Evolutionary conservation across 2,888 invertebrate species (phyloP), one percentile per base, ranked within the genome.

Genomic region (Eristalinus aeneus): DNA sequence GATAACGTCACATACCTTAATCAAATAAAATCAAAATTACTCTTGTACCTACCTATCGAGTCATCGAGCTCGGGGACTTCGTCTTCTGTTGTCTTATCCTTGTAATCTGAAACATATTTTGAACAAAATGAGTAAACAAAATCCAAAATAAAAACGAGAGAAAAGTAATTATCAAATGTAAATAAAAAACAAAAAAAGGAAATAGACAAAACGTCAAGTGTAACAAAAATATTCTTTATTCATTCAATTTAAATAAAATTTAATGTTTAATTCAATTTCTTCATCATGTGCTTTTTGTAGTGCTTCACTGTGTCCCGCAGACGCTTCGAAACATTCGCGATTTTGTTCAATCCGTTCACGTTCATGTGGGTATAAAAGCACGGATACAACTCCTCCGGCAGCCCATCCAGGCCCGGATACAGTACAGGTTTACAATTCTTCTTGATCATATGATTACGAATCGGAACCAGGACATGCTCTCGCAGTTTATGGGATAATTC

Each of bases 381-480:
- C 8, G 34, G 39, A 67, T 91, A 90, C 0, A 92, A 68, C 74
- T 91, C 92, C 0, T 82, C 81, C 0, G 92, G 92, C 34, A 92
- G 32, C 0, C 91, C 92, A 76, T 89, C 56, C n/a, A 94, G 16
- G 92, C 94, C 89, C 0, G 92, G 91, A 89, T 90, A 90, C 11
- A 89, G 54, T 1, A 88, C 79, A 88, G 93, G 90, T 23, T 85
- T 71, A 74, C 91, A 89, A 0, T 74, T 56, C 39, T 20, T 61
- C 73, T 90, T 92, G 20, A 95, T 90, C 88, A 95, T 93, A 88
- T 93, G 93, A 88, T 94, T 93, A 71, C 94, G 94, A 54, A 94
- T 93, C 32, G 95, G 94, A 36, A 93, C 92, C 46, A 94, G 89
- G 27, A 95, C 88, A 73, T 93, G 91, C 87, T 95, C 93, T 88